phyloP scores from a whole-genome alignment of 1,140 invertebrate genomes.

The Drosophila willistoni region DNA sequence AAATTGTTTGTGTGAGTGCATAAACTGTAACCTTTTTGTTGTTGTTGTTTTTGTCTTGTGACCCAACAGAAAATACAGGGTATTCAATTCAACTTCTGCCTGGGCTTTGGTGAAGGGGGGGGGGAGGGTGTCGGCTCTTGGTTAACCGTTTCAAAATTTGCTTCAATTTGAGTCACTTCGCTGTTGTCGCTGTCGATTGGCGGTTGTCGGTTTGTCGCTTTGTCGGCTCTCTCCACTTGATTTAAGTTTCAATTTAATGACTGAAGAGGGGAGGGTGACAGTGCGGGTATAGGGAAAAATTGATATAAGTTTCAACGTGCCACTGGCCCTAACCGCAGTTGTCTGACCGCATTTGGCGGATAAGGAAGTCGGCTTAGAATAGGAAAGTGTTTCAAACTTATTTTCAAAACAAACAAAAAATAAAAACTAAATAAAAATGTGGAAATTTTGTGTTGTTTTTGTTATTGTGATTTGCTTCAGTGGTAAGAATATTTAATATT shows the following conservation, averaged over 20 bases:
- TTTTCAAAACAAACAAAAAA: not conserved
- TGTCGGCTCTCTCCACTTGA: constrained; percentile 9
- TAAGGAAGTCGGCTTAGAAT: constrained; percentile 9
- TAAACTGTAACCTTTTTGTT: not conserved
- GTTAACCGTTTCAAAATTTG: constrained; percentile 12
- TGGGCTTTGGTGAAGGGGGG: not conserved
- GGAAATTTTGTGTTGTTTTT: not conserved
- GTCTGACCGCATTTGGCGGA: constrained; percentile 10
- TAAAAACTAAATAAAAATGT: not conserved
- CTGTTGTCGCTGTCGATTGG: constrained; percentile 9
- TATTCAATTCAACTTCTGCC: constrained; percentile 3
- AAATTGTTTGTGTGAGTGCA: not conserved
- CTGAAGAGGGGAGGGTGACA: not conserved
- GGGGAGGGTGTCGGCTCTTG: not conserved
- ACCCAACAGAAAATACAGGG: not conserved
- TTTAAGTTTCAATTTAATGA: constrained; percentile 7
- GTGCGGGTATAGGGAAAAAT: not conserved
- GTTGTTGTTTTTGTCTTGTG: not conserved
- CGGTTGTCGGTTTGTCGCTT: constrained; percentile 7
- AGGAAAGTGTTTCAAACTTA: not conserved
- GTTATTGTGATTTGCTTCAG: not conserved
- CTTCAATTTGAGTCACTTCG: constrained; percentile 12
- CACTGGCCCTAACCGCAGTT: constrained; percentile 11
- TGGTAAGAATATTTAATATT: not conserved
- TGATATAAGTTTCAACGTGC: constrained; percentile 10